A percentile compares a stretch with the other conserved stretches of the same genome.
Evolutionary conservation across 2,113 vertebrate genomes (phyloP).

Genomic region (Myrmophylax atrothorax): DNA sequence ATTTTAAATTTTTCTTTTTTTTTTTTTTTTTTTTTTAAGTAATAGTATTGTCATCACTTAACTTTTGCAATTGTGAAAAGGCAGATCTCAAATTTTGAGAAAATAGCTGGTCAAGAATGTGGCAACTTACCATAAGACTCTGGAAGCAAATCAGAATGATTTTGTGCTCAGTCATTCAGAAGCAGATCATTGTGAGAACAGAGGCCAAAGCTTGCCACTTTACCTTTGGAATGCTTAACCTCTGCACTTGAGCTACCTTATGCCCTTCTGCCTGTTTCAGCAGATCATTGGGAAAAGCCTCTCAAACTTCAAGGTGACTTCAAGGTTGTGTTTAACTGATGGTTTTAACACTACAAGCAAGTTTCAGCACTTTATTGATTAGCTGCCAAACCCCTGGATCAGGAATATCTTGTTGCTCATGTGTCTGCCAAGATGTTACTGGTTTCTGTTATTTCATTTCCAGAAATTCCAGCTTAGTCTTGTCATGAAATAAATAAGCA

Average conservation of each 20-base stretch:
- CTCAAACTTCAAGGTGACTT: not conserved
- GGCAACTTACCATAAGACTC: not conserved
- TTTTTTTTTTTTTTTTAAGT: not conserved
- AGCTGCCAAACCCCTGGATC: slow-evolving; percentile 10
- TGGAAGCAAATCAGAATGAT: not conserved
- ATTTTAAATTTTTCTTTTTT: too few relatives aligned
- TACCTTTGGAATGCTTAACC: not conserved
- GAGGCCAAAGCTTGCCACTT: not conserved
- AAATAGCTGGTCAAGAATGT: not conserved
- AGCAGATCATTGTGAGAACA: not conserved
- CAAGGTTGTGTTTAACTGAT: not conserved
- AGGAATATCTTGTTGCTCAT: not conserved
- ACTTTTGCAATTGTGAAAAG: not conserved
- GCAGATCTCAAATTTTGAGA: not conserved
- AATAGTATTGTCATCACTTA: not conserved
- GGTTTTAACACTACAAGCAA: not conserved
- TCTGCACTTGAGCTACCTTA: not conserved
- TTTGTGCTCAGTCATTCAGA: not conserved
- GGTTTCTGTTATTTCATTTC: slow-evolving; percentile 12
- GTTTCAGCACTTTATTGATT: not conserved
- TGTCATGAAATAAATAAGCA: not conserved
- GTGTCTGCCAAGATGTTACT: slow-evolving; percentile 23
- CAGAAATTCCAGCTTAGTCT: slow-evolving; percentile 9
- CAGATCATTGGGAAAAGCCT: not conserved
- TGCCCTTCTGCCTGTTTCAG: not conserved